Evolutionary conservation across 2,888 invertebrate genomes (phyloP).

Genomic region (Coleophora deauratella): DNA sequence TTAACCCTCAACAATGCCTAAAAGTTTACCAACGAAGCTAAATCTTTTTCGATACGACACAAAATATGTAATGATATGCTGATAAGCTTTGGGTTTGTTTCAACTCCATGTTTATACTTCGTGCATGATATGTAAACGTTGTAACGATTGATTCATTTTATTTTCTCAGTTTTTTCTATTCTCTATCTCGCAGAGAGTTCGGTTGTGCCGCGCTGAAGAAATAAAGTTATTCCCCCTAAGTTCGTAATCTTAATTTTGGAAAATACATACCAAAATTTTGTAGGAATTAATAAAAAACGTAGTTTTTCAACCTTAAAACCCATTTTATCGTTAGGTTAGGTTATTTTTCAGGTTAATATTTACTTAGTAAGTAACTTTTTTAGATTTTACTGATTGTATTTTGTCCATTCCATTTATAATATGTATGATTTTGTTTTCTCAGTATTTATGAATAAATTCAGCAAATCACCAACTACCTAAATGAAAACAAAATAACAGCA

Average conservation of each 20-base stretch:
- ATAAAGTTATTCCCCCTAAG: no score
- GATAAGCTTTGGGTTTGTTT: conserved; percentile 36
- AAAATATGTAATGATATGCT: conserved; percentile 57
- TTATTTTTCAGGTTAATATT: neutral
- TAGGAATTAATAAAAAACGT: neutral
- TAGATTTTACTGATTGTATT: neutral
- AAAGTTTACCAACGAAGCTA: conserved; percentile 11
- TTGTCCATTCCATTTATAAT: no score
- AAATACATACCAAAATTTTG: neutral
- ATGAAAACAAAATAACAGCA: neutral
- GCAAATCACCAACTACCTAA: neutral
- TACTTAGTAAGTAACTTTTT: neutral
- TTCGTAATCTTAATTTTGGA: no score
- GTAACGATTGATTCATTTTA: no score
- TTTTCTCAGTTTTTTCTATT: no score
- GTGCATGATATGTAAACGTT: conserved; percentile 60
- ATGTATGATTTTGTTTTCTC: no score
- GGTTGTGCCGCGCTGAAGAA: no score
- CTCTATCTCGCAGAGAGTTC: no score
- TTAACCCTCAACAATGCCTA: conserved; percentile 4
- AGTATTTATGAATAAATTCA: no score
- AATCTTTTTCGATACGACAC: conserved; percentile 14
- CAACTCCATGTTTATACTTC: conserved; percentile 28
- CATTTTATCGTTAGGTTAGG: neutral
- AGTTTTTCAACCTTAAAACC: neutral